Base-by-base conservation (phyloP, 2,113 vertebrate species). In the Planiliza haematocheilus region DNA sequence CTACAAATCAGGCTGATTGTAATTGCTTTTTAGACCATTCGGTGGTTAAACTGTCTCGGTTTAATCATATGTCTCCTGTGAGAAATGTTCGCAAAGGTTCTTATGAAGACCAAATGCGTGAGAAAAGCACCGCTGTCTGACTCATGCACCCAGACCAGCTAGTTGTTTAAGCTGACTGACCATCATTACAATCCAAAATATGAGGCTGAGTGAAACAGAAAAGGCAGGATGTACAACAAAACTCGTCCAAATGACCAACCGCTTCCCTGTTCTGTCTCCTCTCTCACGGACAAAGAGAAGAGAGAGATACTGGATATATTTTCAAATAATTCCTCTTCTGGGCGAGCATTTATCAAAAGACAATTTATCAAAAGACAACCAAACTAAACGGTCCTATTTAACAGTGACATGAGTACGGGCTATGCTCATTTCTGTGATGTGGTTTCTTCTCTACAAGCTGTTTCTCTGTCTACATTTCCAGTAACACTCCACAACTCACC, bases 401-500 rank as follows among this genome's bases (percentile, higher is more conserved):
- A 16, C 11, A 37, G 14, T n/a, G 50, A 69, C 56, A 38, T 42
- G 17, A 20, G 18, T 62, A 37, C 17, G 49, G 17, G 56, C 62
- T n/a, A n/a, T 38, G 56, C 57, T 88, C 43, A 72, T 76, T 75
- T 38, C 49, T 46, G 58, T 79, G 67, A 75, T 4, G 10, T 37
- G 42, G 51, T 21, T 68, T 83, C 67, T 20, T 70, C 42, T 75
- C 60, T 58, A 21, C 43, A 74, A 75, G 77, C 42, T 56, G 55
- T 67, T 77, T 70, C 51, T 72, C 61, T n/a, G 52, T 61, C 80
- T 85, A 73, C 30, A 75, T 84, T 87, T 87, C 77, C 77, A 68
- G 71, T 72, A 82, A 84, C 62, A 76, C 68, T 77, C 70, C 38
- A 50, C 66, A 73, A 72, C 59, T 74, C 81, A 64, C 74, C 14